Evolutionary conservation across 2,797 vertebrate genomes (phyloP).

Genomic region (Ataeniobius toweri): DNA sequence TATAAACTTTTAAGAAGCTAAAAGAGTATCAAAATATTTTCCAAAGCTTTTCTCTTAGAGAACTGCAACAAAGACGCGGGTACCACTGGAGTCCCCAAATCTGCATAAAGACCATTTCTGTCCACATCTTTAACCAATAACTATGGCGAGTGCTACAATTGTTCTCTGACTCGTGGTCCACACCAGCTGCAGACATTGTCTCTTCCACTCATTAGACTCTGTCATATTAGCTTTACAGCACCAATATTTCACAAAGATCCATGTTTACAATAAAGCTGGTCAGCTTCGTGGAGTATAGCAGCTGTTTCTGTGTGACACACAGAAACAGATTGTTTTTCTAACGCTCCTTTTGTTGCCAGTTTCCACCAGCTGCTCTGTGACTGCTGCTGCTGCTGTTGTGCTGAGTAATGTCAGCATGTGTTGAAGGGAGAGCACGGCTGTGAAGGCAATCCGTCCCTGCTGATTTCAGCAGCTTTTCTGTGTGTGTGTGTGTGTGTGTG

Average conservation of each 20-base stretch:
- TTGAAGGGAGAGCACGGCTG: slow-evolving; percentile 46
- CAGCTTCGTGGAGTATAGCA: background rate
- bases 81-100: background rate
- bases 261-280: background rate
- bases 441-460: slow-evolving; percentile 38
- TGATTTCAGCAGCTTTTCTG: slow-evolving; percentile 55
- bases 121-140: slow-evolving; percentile 17
- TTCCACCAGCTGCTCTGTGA: slow-evolving; percentile 59
- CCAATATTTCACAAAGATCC: background rate
- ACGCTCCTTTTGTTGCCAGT: slow-evolving; percentile 35
- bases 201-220: background rate
- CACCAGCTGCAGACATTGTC: slow-evolving; percentile 11
- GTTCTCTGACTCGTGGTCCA: slow-evolving; percentile 26
- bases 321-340: slow-evolving; percentile 26
- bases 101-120: slow-evolving; percentile 13
- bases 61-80: background rate
- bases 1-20: background rate
- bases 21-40: background rate
- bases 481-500: background rate
- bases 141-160: background rate
- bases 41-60: background rate
- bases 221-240: background rate
- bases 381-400: slow-evolving; percentile 51
- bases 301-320: slow-evolving; percentile 13
- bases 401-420: slow-evolving; percentile 69